phyloP scores from a whole-genome alignment of 2,888 invertebrate species.

The Altica lythri region DNA sequence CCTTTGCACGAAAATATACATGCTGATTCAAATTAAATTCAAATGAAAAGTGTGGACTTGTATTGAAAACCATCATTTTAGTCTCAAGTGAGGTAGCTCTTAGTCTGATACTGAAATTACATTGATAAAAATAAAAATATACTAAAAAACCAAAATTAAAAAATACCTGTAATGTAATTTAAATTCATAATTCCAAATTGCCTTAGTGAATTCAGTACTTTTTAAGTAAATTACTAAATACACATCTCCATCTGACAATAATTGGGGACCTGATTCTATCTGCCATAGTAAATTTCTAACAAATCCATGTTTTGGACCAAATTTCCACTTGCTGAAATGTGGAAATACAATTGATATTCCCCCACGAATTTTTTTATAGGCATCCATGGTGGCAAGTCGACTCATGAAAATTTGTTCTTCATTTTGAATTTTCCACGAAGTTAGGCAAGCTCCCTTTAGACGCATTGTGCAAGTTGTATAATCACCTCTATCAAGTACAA shows the following conservation, averaged over 20 bases:
- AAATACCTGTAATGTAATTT: conserved; percentile 28
- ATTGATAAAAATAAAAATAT: too few species aligned
- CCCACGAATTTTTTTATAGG: conserved; percentile 32
- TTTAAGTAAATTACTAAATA: neutral
- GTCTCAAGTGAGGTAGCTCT: too few species aligned
- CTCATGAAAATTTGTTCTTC: conserved; percentile 40
- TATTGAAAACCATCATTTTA: too few species aligned
- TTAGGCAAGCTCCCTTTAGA: conserved; percentile 40
- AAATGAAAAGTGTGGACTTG: too few species aligned
- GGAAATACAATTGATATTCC: conserved; percentile 41
- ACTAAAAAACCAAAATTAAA: too few species aligned
- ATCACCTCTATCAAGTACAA: neutral
- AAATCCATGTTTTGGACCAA: conserved; percentile 41
- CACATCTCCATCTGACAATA: neutral
- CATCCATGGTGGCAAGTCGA: conserved; percentile 30
- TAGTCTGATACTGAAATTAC: too few species aligned
- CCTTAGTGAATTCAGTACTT: conserved; percentile 26
- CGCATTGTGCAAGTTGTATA: conserved; percentile 40
- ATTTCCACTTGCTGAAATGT: conserved; percentile 33
- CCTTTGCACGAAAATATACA: too few species aligned
- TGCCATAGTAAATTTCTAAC: conserved; percentile 36
- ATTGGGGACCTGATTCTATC: conserved; percentile 32
- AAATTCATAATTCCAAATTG: conserved; percentile 33
- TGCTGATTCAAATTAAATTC: too few species aligned
- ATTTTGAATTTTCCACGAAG: conserved; percentile 40